A percentile compares a stretch with the other conserved stretches of the same genome.
Evolutionary conservation across 2,113 vertebrate species (phyloP).

Genomic region (Ctenodactylus gundi): DNA sequence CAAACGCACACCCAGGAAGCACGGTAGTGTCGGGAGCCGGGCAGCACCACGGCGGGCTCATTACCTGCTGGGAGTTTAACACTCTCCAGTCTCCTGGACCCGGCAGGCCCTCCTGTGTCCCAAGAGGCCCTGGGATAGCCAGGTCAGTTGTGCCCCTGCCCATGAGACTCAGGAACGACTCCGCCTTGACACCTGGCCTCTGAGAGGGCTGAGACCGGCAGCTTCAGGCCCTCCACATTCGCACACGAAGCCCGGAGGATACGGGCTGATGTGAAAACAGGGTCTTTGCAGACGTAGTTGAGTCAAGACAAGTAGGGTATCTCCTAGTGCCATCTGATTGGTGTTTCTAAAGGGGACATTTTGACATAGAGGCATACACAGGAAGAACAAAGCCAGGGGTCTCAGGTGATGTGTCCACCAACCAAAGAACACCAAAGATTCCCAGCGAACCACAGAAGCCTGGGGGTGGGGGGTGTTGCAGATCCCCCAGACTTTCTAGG

Average conservation of each 20-base stretch:
- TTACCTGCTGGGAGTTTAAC: too few species aligned
- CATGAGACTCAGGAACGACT: neutral
- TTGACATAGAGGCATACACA: too few species aligned
- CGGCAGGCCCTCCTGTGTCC: too few species aligned
- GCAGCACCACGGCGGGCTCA: fast-evolving
- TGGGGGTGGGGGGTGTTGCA: too few species aligned
- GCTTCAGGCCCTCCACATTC: fast-evolving
- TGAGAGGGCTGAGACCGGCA: neutral
- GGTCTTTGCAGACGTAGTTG: neutral
- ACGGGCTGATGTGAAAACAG: neutral
- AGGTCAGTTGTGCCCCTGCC: too few species aligned
- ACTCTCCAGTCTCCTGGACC: fast-evolving
- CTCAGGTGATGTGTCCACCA: fast-evolving
- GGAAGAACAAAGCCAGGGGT: fast-evolving
- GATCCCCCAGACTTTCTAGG: neutral
- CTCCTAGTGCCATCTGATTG: fast-evolving
- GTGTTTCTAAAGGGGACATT: neutral
- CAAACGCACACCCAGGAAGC: too few species aligned
- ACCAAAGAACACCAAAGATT: fast-evolving
- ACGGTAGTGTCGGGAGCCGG: too few species aligned
- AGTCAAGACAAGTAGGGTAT: too few species aligned
- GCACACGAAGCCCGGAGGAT: too few species aligned
- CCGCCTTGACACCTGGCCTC: neutral
- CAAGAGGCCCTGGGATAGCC: neutral
- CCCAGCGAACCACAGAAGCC: too few species aligned